A percentile compares a stretch with the other conserved stretches of the same genome.
Conservation (phyloP, 92 coral and sea anemone genomes). For the Muricea muricata region DNA sequence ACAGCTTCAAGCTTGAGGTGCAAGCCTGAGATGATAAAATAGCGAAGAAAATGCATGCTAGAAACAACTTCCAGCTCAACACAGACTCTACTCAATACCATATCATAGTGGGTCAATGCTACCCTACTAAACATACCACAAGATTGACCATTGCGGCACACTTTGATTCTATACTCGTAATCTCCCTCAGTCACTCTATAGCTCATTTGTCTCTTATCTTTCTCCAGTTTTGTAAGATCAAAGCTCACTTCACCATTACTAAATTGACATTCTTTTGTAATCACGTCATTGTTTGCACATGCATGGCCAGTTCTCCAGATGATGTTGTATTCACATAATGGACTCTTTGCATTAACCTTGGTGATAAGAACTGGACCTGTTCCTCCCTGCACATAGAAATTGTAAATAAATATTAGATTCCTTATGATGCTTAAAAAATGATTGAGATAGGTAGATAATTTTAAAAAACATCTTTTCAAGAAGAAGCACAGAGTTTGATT, state of each 20-base stretch:
- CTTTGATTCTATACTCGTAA: conserved; percentile 75
- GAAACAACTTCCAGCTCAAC: no score
- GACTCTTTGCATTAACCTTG: conserved; percentile 23
- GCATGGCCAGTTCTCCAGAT: conserved; percentile 94
- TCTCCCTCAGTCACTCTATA: conserved; percentile 55
- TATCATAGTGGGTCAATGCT: no score
- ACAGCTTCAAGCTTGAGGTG: no score
- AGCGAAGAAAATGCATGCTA: no score
- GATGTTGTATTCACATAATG: conserved; percentile 75
- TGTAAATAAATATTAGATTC: background rate
- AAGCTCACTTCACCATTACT: conserved; percentile 79
- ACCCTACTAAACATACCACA: conserved; percentile 75
- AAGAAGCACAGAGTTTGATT: no score
- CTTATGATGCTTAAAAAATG: no score
- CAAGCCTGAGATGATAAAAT: no score
- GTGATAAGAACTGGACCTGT: conserved; percentile 78
- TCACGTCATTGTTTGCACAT: conserved; percentile 66
- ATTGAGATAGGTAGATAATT: no score
- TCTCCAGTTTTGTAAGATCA: conserved; percentile 75
- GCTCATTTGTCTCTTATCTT: conserved; percentile 45
- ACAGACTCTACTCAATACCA: no score
- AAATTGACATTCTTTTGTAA: conserved; percentile 72
- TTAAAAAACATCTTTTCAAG: no score
- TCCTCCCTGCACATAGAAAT: conserved; percentile 61
- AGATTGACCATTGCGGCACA: conserved; percentile 75